Evolutionary conservation across 2,888 invertebrate species (phyloP).

Genomic region (Meteorus colon): DNA sequence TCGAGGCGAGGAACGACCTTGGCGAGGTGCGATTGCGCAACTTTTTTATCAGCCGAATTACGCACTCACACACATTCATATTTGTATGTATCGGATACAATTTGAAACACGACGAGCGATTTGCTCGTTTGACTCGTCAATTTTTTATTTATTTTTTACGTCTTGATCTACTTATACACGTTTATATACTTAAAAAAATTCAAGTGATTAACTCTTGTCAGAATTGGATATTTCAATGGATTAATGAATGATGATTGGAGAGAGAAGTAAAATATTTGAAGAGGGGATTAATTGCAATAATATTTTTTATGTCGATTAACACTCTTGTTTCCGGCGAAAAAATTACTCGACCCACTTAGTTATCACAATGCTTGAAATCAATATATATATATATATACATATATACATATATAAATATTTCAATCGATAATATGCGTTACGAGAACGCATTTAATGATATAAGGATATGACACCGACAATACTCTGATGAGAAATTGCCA

Average conservation of each 20-base stretch:
- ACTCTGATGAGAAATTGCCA: not conserved
- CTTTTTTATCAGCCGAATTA: slow-evolving; percentile 69
- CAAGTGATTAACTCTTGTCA: not conserved
- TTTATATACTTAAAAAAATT: not conserved
- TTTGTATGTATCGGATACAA: slow-evolving; percentile 3
- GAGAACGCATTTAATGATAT: slow-evolving; percentile 15
- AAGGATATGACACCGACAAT: not conserved
- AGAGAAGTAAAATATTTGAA: not conserved
- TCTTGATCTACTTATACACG: not conserved
- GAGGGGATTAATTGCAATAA: slow-evolving; percentile 4
- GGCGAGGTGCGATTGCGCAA: slow-evolving; percentile 69
- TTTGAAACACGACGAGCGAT: not conserved
- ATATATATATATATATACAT: not conserved
- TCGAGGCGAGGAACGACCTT: slow-evolving; percentile 61
- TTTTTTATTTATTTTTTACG: not conserved
- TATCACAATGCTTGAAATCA: slow-evolving; percentile 29
- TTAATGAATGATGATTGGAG: slow-evolving; percentile 22
- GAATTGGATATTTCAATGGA: slow-evolving; percentile 16
- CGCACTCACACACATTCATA: slow-evolving; percentile 50
- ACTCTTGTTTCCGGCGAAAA: not conserved
- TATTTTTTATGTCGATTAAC: slow-evolving; percentile 21
- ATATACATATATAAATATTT: not conserved
- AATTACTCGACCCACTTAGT: slow-evolving; percentile 32
- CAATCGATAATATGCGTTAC: slow-evolving; percentile 24
- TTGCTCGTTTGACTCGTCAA: not conserved